These are phyloP conservation scores for Plemyria rubiginata DNA, from an alignment of 2,888 invertebrate genomes.

Conservation along the genomic window DNA sequence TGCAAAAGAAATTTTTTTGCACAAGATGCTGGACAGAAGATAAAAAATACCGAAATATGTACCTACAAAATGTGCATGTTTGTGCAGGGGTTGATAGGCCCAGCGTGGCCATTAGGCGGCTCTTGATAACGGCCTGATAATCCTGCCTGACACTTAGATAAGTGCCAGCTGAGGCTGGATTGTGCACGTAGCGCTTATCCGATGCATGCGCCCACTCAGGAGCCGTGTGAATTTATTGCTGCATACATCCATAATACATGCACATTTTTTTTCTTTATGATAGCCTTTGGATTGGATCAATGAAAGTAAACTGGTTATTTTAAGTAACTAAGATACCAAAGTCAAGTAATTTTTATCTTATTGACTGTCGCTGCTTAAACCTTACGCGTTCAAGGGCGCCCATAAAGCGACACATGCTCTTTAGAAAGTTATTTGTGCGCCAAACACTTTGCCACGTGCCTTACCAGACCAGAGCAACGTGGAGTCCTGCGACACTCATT, in stretches of 20 bases:
- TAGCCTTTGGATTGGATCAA: too few relatives aligned
- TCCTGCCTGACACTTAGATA: slow-evolving; percentile 22
- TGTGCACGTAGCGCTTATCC: slow-evolving; percentile 28
- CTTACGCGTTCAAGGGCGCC: slow-evolving; percentile 14
- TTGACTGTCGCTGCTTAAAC: too few relatives aligned
- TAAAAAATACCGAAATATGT: too few relatives aligned
- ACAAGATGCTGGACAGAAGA: slow-evolving; percentile 9
- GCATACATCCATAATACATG: slow-evolving; percentile 1
- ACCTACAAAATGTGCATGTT: slow-evolving; percentile 7
- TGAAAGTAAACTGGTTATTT: too few relatives aligned
- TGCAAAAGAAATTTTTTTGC: slow-evolving; percentile 17
- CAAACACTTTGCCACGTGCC: slow-evolving; percentile 12
- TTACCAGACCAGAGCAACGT: not conserved
- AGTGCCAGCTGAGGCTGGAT: slow-evolving; percentile 19
- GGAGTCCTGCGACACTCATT: too few relatives aligned
- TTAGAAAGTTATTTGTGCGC: slow-evolving; percentile 33
- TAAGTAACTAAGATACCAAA: too few relatives aligned
- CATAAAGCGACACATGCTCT: slow-evolving; percentile 18
- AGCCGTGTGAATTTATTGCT: slow-evolving; percentile 17
- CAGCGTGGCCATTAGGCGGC: slow-evolving; percentile 31
- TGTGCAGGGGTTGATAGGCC: slow-evolving; percentile 17
- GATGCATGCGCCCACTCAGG: slow-evolving; percentile 20
- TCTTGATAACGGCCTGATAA: slow-evolving; percentile 26
- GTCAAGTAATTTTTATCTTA: too few relatives aligned
- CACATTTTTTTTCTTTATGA: not conserved